Percentiles rank a stretch among this genome's conserved stretches.
phyloP scores from a whole-genome alignment of 1,140 invertebrate species.

The Lepidurus couesii region DNA sequence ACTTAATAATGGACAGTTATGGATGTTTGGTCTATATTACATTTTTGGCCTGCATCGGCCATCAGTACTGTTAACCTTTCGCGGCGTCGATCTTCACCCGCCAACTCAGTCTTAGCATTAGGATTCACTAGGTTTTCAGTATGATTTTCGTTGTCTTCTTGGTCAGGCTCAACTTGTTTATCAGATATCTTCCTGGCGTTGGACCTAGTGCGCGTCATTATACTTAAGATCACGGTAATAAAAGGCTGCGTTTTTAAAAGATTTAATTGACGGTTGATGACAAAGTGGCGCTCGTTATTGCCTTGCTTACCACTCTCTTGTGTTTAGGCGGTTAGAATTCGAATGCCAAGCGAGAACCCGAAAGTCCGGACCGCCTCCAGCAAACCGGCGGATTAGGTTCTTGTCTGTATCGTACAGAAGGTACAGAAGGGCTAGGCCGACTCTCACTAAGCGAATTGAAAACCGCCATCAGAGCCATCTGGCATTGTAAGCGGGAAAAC shows the following conservation, averaged over 20 bases:
- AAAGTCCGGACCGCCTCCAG: background rate
- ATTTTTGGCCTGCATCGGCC: background rate
- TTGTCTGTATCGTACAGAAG: background rate
- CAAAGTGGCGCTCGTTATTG: background rate
- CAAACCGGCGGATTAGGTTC: background rate
- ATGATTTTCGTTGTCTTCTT: background rate
- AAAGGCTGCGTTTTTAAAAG: too few species aligned
- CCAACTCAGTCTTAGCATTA: background rate
- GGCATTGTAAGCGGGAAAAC: too few species aligned
- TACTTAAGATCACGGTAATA: too few species aligned
- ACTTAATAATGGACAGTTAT: background rate
- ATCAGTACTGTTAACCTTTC: background rate
- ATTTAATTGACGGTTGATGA: too few species aligned
- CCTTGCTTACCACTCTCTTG: background rate
- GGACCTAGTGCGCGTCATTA: too few species aligned
- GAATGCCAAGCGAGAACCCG: background rate
- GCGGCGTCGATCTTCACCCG: background rate
- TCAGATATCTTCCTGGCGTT: too few species aligned
- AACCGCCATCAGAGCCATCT: too few species aligned
- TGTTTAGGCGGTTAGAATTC: background rate
- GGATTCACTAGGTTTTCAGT: background rate
- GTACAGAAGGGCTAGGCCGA: background rate
- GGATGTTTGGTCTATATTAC: background rate
- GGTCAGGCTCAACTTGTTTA: background rate
- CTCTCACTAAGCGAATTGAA: too few species aligned